phyloP scores from a whole-genome alignment of 2,113 vertebrate genomes.

The Pan troglodytes region NHGRI_mPanTro3-v2.1_pri NC_072411.2:120141001-120141500 shows the following conservation, averaged over 20 bases:
- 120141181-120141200: no score
- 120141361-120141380: background rate
- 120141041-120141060: background rate
- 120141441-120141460: conserved; percentile 89
- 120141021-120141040: background rate
- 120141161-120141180: background rate
- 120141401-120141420: background rate
- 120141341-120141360: background rate
- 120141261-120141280: background rate
- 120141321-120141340: background rate
- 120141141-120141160: background rate
- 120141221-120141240: background rate
- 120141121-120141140: background rate
- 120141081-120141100: background rate
- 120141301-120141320: background rate
- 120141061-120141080: background rate
- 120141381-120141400: background rate
- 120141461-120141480: conserved; percentile 94
- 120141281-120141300: background rate
- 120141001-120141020: background rate
- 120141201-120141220: background rate
- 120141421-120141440: conserved; percentile 80
- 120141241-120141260: background rate
- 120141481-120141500: conserved; percentile 98
- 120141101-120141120: background rate